Evolutionary conservation across 2,113 vertebrate species (phyloP), one percentile per base, ranked within the genome.

Genomic region (Benitochromis conjunctus): DNA sequence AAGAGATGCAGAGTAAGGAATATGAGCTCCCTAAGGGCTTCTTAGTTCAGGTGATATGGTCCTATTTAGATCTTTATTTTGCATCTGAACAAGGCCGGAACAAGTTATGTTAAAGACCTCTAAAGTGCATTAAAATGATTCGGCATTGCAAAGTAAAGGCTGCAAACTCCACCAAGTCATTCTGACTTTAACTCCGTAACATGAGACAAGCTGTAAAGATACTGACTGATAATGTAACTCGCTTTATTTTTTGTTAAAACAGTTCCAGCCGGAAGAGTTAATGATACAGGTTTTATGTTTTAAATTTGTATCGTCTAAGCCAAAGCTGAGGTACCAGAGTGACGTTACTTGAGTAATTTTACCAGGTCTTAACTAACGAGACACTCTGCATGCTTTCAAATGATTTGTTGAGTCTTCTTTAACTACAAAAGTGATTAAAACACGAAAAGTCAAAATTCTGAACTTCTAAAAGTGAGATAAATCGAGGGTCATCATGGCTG

Each of bases 1-100:
- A 95, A 94, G 58, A 94, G 7, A 85, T 87, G 92, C 90, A 88
- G 66, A 86, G 76, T 82, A 88, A 93, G 84, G 86, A 84, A 81
- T 57, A 91, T 26, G n/a, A 79, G 69, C 24, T 87, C 91, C 88
- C 79, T 1, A 5, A 69, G 66, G 89, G 79, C 9, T 56, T 90
- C 83, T 91, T 10, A 89, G 16, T 81, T 69, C 26, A 86, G 80
- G 31, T 83, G 82, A 87, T 74, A 71, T 77, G 77, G 88, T 88
- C 78, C 58, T 41, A 34, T 84, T 41, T 81, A 57, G 21, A 79
- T 82, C 36, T 90, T 89, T 85, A 89, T 83, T 86, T 84, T 53
- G 64, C 82, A 56, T 81, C 38, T 62, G 34, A 88, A 84, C 36
- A 89, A 56, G 79, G 38, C 69, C 6, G 46, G 34, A 86, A 83